Evolutionary conservation across 2,888 invertebrate species (phyloP), one percentile per base, ranked within the genome.

Genomic region (Rotaria sp.): DNA sequence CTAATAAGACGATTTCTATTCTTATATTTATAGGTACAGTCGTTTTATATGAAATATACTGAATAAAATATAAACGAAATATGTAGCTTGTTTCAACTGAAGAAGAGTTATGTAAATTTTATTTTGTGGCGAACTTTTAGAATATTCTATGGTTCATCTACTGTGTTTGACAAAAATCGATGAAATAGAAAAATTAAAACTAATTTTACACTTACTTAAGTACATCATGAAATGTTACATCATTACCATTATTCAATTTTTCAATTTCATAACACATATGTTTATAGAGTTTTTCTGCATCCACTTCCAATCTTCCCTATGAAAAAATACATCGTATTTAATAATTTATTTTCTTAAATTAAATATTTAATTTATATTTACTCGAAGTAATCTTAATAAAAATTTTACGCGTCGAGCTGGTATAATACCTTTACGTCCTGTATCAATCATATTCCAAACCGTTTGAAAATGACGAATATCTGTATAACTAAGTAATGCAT

Each of bases 221-320:
- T 85, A 99, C 98, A 92, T 99, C 99, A 90, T 99, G 99, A 91
- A 99, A 99, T 7, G 98, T 98, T 41, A 99, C 98, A 91, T 99
- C 91, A 38, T 89, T 90, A 0, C 97, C 97, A 91, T 97, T 97
- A 90, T 99, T 97, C 11, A 99, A 92, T 88, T 96, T 93, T 90
- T 99, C 98, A 88, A 99, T 93, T 91, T 99, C 99, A 90, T 98
- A 98, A 91, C 98, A 98, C 99, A 99, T 99, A 91, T 99, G 98
- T 90, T 99, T 99, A 92, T 99, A 99, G 26, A 99, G 93, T 74
- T 87, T 97, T 90, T 96, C 96, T 0, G 97, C 96, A 92, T 99
- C 97, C 84, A 98, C 97, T 92, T 97, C 97, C 57, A 98, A 92
- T 75, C 97, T 93, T 18, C 97, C 97, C 88, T 80, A 45, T 4